These are phyloP conservation scores for Volucella inanis DNA, from an alignment of 2,888 invertebrate genomes.

Conservation along the genomic window DNA sequence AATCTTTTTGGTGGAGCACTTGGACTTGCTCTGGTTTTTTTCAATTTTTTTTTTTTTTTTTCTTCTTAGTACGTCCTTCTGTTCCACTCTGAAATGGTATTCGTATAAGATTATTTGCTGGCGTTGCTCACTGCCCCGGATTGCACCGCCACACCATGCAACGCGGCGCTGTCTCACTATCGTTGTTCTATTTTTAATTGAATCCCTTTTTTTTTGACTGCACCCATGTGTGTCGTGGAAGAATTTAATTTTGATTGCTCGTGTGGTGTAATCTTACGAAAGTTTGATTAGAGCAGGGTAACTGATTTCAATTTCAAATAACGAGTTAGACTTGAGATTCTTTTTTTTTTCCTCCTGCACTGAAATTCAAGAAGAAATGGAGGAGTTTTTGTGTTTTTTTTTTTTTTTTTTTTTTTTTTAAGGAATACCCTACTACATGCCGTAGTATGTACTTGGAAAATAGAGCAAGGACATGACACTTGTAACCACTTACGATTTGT, in stretches of 20 bases:
- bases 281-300: slow-evolving; percentile 38
- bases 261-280: slow-evolving; percentile 35
- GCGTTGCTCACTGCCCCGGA: slow-evolving; percentile 45
- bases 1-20: slow-evolving; percentile 59
- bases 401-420: too few species aligned
- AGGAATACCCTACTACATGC: too few species aligned
- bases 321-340: not conserved
- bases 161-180: slow-evolving; percentile 29
- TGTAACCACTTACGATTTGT: too few species aligned
- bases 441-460: too few species aligned
- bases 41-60: slow-evolving; percentile 1
- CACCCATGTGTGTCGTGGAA: slow-evolving; percentile 55
- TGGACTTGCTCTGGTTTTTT: slow-evolving; percentile 42
- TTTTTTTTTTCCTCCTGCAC: too few species aligned
- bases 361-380: too few species aligned
- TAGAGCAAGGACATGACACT: too few species aligned
- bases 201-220: slow-evolving; percentile 23
- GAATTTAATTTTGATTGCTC: slow-evolving; percentile 66
- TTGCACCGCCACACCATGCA: too few species aligned
- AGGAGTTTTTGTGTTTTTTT: too few species aligned
- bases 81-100: slow-evolving; percentile 55
- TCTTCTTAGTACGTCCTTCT: not conserved
- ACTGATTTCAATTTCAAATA: slow-evolving; percentile 28
- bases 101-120: slow-evolving; percentile 71
- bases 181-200: slow-evolving; percentile 46